Base-by-base conservation (phyloP, 2,113 vertebrate species). In the Saccopteryx leptura region DNA sequence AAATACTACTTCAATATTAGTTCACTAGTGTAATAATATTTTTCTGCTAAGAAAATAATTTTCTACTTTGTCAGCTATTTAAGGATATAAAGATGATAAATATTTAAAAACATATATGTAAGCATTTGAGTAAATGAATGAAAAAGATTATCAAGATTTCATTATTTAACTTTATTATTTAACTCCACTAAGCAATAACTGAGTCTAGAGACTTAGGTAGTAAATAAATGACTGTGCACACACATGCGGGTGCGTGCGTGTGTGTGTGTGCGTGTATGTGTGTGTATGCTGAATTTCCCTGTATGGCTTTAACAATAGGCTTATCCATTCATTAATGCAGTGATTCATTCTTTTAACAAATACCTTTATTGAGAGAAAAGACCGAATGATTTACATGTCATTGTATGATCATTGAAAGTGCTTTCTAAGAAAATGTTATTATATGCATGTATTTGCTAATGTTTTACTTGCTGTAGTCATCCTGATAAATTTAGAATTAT, bases 81-180 rank as follows among this genome's bases (percentile, higher is more conserved):
- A n/a, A 1, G 26, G 60, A 56, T n/a, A 9, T n/a, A 78, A 18
- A 3, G 0, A 54, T 48, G 23, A 65, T 2, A 79, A 96, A 48
- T 31, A 69, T 5, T 50, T 66, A 89, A 61, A 60, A 9, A 50
- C 52, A 65, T 31, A 33, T 46, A 19, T 83, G 8, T 1, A 89
- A 66, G 26, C 1, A 60, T 96, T 86, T 75, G 1, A 33, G 2
- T 69, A 84, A 84, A 9, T 46, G 23, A 61, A 48, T 82, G 28
- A 46, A 50, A 92, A 90, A 74, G 52, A 54, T 52, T 48, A 91
- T 10, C 14, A 83, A 82, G 4, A 3, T 4, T 91, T 88, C 18
- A 46, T 82, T 75, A 58, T 85, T 94, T 80, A 87, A 61, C 31
- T 60, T 79, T 2, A 68, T 83, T 81, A 79, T 65, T 93, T 74